Evolutionary conservation across 2,888 invertebrate genomes (phyloP), one percentile per base, ranked within the genome.

Genomic region (Meta bourneti): DNA sequence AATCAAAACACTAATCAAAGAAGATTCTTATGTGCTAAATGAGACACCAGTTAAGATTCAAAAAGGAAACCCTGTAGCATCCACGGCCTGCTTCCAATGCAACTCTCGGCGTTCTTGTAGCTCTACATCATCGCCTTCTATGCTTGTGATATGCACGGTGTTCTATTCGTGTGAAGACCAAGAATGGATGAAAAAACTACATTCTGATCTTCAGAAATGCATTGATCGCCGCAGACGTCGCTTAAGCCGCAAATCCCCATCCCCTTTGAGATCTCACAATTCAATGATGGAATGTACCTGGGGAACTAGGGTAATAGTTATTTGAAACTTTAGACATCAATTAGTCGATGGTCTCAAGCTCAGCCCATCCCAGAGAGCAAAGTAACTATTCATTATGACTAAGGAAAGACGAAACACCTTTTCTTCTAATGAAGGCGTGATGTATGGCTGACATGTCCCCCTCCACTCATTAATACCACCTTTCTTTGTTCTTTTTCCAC

Each of bases 351-450:
- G 54, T 80, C 51, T 54, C 72, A 72, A 54, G 19, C 71, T 48
- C 70, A 54, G 78, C 70, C 54, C 52, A 34, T 16, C n/a, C 78
- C 13, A 34, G 61, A 49, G 71, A 74, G 82, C 61, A 52, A 70
- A 72, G 49, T 79, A 80, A 70, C 85, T 81, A 90, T 90, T 86
- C 90, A 90, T 90, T 90, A 90, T 49, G 79, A 71, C 80, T 34
- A 51, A 20, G 77, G 72, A 85, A 69, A 75, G 69, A 74, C 70
- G 81, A 54, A 85, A 81, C 90, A 90, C 90, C 90, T 79, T 84
- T 90, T 90, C 90, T 90, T 85, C 86, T 81, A 90, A 90, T 86
- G 86, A 90, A 85, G 80, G 90, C 54, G 81, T 86, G 86, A 90
- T 86, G 81, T 70, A 90, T 90, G 86, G 77, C 48, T 84, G 80